Percentiles rank a stretch among this genome's conserved stretches.
phyloP scores from a whole-genome alignment of 64 coral and sea anemone genomes.

The Stichodactyla mertensii region DNA sequence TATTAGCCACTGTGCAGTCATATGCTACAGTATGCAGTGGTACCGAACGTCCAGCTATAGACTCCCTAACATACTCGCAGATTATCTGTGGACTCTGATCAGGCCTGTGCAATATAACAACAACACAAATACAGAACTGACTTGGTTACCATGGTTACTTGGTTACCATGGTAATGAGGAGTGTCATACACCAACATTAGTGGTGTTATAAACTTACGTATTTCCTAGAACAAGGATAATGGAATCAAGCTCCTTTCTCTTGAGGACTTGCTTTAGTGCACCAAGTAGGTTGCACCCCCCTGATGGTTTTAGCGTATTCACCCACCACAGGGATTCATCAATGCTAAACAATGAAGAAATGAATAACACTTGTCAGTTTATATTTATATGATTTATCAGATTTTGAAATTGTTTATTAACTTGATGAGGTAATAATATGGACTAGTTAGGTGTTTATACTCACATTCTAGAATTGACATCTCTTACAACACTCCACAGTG shows the following conservation, averaged over 20 bases:
- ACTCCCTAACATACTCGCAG: constrained; percentile 78
- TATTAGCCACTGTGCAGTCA: constrained; percentile 72
- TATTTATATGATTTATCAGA: too few species aligned
- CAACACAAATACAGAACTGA: background rate
- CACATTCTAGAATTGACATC: constrained; percentile 94
- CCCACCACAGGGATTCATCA: constrained; percentile 79
- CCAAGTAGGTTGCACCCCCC: constrained; percentile 86
- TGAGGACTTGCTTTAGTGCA: constrained; percentile 80
- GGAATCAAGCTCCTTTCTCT: constrained; percentile 84
- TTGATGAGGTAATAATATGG: background rate
- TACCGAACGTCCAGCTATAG: constrained; percentile 57
- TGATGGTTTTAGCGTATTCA: constrained; percentile 55
- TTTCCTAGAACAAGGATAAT: constrained; percentile 91
- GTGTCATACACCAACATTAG: background rate
- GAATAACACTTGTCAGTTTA: too few species aligned
- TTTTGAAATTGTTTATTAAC: too few species aligned
- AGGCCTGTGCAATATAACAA: constrained; percentile 41
- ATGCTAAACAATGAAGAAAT: constrained; percentile 27
- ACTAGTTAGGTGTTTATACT: constrained; percentile 18
- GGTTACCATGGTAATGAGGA: background rate
- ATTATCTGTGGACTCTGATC: constrained; percentile 84
- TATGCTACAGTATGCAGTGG: constrained; percentile 88
- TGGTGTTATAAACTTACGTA: constrained; percentile 38
- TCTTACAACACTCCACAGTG: constrained; percentile 74
- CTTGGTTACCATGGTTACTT: background rate